Evolutionary conservation across 2,888 invertebrate genomes (phyloP), one percentile per base, ranked within the genome.

Genomic region (Caenorhabditis wallacei): DNA sequence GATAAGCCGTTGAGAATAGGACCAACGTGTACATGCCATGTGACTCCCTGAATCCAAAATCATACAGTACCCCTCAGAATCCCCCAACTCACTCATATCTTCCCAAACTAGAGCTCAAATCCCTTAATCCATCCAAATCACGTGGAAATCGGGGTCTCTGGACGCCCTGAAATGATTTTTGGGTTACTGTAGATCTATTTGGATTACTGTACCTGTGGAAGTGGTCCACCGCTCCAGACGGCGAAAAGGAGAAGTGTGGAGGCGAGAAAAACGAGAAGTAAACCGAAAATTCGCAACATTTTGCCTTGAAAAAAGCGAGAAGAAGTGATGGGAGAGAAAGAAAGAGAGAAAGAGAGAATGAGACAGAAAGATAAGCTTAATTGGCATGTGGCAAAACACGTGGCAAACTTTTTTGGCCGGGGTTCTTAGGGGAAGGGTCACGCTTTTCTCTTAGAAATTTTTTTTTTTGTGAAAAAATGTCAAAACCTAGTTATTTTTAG

Each of bases 1-100:
- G 85, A 88, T 94, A 94, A 1, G 94, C 94, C 1, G 66, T 30
- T 1, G 79, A 83, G 61, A 83, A 83, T 35, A 83, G 75, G 2
- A 56, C 10, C 0, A 80, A 2, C 7, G 79, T 83, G 71, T 79
- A 83, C 24, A 20, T 1, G 11, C 51, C 56, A 43, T 84, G 80
- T 5, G 59, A 46, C 51, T 84, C 68, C 56, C 80, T 83, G 69
- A 26, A 53, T n/a, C n/a, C n/a, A n/a, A n/a, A n/a, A n/a, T n/a
- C n/a, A n/a, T 24, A 24, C 30, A 30, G 3, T 30, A 8, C 30
- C 30, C 8, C 3, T 30, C 8, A 8, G 8, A 30, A n/a, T n/a
- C n/a, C n/a, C n/a, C n/a, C n/a, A n/a, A 59, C 72, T 51, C 59
- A 78, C 72, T 63, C 61, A 71, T 72, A 78, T 48, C 35, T 48